Evolutionary conservation across 2,797 vertebrate genomes (phyloP), one percentile per base, ranked within the genome.

Genomic region (Pipistrellus kuhlii): DNA sequence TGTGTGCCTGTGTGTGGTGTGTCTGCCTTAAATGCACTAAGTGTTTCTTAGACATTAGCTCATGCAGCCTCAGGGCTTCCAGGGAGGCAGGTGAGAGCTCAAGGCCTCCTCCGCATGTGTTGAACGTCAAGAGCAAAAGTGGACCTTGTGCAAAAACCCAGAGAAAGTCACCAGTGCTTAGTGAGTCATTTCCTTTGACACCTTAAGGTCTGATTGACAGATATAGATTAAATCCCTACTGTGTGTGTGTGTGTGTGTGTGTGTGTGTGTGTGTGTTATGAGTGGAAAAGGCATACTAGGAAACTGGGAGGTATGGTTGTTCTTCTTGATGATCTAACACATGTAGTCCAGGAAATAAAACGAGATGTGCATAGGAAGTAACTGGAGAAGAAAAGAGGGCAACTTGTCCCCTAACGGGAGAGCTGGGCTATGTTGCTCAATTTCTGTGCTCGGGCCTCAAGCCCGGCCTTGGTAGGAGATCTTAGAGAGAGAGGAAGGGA

Each of bases 21-120:
- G 68, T 69, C 32, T 69, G 48, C 23, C 44, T 82, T 25, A 81
- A 75, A 83, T 46, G 35, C 0, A 2, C 57, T 66, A 80, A 91
- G 89, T 86, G 69, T 84, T 89, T 94, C 80, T 92, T 62, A 93
- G 85, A 93, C 55, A 57, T 92, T 91, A 69, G 89, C 71, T 95
- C 91, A 83, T 59, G 46, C 75, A 53, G 76, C 46, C 76, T 84
- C 80, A 46, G 0, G 10, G 69, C 51, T 90, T 62, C 82, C 73
- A 2, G 73, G 44, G 85, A 92, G 69, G 32, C 51, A 71, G 20
- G 35, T 76, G 82, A 48, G 90, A 76, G 27, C 66, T 81, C 38
- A 21, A 73, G 35, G 48, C n/a, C n/a, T 53, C 3, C 35, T 53
- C 88, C 51, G 25, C 20, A 4, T 15, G 23, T 1, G 0, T 15